Conservation (phyloP, 2,797 vertebrate genomes). For the Onychomys arenicola region DNA sequence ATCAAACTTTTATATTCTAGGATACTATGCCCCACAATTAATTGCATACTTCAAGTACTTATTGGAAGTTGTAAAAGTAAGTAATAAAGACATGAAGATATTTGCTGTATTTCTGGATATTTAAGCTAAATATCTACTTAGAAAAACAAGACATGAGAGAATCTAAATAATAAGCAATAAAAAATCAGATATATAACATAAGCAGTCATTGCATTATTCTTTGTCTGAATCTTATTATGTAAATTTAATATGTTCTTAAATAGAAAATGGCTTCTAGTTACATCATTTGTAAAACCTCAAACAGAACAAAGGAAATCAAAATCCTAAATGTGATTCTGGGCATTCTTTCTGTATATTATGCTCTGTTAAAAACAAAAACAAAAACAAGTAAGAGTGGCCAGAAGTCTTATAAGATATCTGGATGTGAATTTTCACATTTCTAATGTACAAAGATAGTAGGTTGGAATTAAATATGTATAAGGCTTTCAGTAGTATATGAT, state of each 20-base stretch:
- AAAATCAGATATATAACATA: background rate
- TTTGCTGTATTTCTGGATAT: background rate
- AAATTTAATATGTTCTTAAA: background rate
- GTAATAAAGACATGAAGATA: background rate
- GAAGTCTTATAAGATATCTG: background rate
- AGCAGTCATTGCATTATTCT: background rate
- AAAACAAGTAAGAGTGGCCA: background rate
- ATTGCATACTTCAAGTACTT: background rate
- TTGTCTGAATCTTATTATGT: background rate
- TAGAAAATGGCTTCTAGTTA: background rate
- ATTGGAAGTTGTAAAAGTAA: background rate
- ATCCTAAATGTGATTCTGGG: background rate
- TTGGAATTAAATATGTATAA: background rate
- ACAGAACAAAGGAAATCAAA: background rate
- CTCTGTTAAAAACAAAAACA: background rate
- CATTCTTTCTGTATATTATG: background rate
- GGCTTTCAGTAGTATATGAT: background rate
- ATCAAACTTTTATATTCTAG: background rate
- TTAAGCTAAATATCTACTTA: background rate
- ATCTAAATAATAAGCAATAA: background rate
- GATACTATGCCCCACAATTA: background rate
- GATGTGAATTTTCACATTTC: background rate
- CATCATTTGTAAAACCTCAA: background rate
- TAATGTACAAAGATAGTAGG: background rate
- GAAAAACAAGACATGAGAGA: background rate